These are phyloP conservation scores for Ceratitis capitata DNA, from an alignment of 1,140 invertebrate genomes.

Conservation along the genomic window DNA sequence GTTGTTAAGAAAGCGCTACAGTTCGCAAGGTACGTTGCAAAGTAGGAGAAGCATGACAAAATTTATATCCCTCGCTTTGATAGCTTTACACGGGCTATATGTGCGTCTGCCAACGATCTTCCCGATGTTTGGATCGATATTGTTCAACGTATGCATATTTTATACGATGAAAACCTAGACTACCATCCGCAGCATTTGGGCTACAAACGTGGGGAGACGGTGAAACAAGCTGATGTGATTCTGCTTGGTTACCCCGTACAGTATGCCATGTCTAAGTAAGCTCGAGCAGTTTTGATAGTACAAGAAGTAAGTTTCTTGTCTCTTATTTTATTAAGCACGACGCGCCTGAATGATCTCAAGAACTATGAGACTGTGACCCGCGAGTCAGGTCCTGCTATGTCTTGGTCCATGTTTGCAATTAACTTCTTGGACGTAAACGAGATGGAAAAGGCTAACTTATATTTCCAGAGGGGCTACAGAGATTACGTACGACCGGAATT, in stretches of 20 bases:
- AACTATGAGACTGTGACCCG: conserved; percentile 69
- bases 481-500: conserved; percentile 69
- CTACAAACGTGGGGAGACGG: conserved; percentile 64
- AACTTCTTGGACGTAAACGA: conserved; percentile 66
- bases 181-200: conserved; percentile 70
- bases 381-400: conserved; percentile 69
- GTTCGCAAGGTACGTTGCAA: conserved; percentile 60
- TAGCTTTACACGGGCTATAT: conserved; percentile 10
- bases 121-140: conserved; percentile 65
- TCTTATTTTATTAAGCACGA: conserved; percentile 42
- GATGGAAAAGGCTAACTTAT: conserved; percentile 57
- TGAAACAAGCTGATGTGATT: conserved; percentile 70
- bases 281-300: not conserved
- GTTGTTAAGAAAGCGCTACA: conserved; percentile 68
- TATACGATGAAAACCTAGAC: conserved; percentile 65
- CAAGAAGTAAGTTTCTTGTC: not conserved
- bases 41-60: not conserved
- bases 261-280: conserved; percentile 66
- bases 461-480: conserved; percentile 68
- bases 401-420: conserved; percentile 70
- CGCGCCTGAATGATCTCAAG: conserved; percentile 67
- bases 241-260: conserved; percentile 68
- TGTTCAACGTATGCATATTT: conserved; percentile 66
- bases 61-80: not conserved
- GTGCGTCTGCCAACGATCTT: not conserved